Evolutionary conservation across 2,797 vertebrate genomes (phyloP).

Genomic region (Chiloscyllium punctatum): DNA sequence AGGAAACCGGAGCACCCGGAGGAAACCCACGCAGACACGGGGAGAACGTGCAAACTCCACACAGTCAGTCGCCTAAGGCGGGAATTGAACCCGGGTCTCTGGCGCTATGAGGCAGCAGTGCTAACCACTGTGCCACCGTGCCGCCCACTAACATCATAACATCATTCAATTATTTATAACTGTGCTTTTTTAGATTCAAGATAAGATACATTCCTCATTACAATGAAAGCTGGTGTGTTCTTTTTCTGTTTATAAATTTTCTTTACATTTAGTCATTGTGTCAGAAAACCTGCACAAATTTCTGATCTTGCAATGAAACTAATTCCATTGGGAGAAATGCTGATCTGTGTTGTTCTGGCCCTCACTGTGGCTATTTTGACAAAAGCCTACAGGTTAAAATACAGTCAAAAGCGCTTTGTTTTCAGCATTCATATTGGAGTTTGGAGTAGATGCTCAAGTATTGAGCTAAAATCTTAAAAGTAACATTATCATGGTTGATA

Average conservation of each 20-base stretch:
- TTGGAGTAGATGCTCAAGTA: background rate
- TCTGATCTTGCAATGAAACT: background rate
- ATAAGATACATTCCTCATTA: background rate
- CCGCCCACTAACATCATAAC: too few species aligned
- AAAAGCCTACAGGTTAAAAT: background rate
- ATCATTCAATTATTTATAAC: conserved; percentile 17
- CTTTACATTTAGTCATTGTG: background rate
- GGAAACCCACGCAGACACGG: too few species aligned
- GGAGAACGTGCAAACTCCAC: too few species aligned
- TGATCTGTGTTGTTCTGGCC: background rate
- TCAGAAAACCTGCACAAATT: background rate
- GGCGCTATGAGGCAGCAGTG: too few species aligned
- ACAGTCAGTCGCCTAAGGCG: too few species aligned
- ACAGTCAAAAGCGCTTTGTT: background rate
- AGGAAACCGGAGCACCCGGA: too few species aligned
- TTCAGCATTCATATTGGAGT: background rate
- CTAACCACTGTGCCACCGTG: too few species aligned
- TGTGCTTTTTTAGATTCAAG: background rate
- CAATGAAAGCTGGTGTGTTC: background rate
- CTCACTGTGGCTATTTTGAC: background rate
- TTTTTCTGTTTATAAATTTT: background rate
- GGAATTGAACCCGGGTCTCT: too few species aligned
- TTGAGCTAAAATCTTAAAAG: background rate
- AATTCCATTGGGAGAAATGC: background rate
- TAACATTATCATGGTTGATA: background rate